phyloP scores from a whole-genome alignment of 2,113 vertebrate genomes.

The Pongo abelii region DNA sequence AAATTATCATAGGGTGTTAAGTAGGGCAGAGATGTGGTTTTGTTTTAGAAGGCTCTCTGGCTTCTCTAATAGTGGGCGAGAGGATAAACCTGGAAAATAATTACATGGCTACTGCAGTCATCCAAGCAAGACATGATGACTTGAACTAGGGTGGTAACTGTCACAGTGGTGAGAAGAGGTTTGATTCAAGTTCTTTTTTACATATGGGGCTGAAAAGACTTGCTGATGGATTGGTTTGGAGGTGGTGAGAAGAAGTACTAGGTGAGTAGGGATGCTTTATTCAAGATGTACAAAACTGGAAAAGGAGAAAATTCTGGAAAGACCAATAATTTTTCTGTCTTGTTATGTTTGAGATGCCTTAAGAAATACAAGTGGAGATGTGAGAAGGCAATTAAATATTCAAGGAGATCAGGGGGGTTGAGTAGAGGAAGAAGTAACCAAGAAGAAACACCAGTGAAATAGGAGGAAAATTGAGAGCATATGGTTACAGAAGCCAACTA shows the following conservation, averaged over 20 bases:
- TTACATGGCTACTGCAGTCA: not conserved
- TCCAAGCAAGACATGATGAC: not conserved
- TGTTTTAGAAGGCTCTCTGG: not conserved
- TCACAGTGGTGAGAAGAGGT: not conserved
- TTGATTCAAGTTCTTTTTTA: not conserved
- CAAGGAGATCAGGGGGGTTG: not conserved
- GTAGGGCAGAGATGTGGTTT: not conserved
- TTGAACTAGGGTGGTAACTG: not conserved
- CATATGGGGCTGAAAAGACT: not conserved
- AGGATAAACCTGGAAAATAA: not conserved
- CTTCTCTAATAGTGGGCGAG: not conserved
- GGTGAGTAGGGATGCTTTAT: not conserved
- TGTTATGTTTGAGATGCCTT: not conserved
- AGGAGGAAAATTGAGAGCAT: not conserved
- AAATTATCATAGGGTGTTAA: not conserved
- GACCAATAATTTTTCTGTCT: not conserved
- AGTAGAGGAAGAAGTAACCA: not conserved
- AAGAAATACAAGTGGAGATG: not conserved
- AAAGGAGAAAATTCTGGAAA: not conserved
- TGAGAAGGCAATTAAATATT: not conserved
- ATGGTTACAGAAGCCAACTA: not conserved
- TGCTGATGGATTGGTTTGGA: not conserved
- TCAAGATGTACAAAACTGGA: not conserved
- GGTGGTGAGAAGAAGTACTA: not conserved
- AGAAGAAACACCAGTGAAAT: not conserved